These are phyloP conservation scores for Mionectes olivaceus DNA, from an alignment of 2,797 vertebrate species.

Conservation along the genomic window DNA sequence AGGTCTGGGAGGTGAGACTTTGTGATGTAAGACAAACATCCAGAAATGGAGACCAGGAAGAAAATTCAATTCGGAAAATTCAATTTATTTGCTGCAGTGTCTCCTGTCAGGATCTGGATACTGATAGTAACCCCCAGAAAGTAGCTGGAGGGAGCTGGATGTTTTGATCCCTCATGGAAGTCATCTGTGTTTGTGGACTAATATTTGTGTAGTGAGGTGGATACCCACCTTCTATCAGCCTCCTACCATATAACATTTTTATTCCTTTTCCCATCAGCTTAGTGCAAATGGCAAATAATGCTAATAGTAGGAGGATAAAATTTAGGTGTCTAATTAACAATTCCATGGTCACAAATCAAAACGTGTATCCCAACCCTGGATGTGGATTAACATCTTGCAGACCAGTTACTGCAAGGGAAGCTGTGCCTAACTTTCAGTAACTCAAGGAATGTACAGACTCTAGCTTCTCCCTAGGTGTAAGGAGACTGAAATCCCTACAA, in stretches of 20 bases:
- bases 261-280: background rate
- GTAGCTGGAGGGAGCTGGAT: background rate
- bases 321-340: background rate
- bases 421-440: background rate
- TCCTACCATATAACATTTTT: background rate
- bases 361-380: background rate
- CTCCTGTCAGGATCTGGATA: background rate
- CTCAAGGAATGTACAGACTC: rapidly evolving
- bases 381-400: background rate
- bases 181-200: background rate
- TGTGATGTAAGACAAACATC: background rate
- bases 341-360: background rate
- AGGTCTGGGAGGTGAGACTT: background rate
- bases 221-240: background rate
- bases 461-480: background rate
- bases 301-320: background rate
- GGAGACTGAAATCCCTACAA: background rate
- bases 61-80: background rate
- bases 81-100: background rate
- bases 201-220: background rate
- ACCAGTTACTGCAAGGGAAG: background rate
- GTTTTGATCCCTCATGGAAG: background rate
- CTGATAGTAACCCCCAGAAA: background rate
- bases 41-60: background rate
- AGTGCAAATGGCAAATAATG: background rate